These are phyloP conservation scores for Galendromus occidentalis DNA, from an alignment of 1,140 invertebrate genomes.

Conservation along the genomic window DNA sequence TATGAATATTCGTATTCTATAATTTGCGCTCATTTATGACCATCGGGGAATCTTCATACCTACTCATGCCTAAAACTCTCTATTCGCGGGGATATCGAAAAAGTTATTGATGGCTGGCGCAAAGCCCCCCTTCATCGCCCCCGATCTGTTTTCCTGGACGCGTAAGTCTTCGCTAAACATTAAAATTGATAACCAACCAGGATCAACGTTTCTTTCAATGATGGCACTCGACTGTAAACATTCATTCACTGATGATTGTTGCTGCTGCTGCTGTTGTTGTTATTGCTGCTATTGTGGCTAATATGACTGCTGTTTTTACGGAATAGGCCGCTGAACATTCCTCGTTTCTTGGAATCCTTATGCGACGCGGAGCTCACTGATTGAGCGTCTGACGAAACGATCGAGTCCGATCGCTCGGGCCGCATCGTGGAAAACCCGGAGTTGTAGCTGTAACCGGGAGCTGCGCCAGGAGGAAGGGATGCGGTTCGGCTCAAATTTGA, in stretches of 20 bases:
- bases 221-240: too few relatives aligned
- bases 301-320: background rate
- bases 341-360: background rate
- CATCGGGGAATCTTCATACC: too few relatives aligned
- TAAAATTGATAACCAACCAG: too few relatives aligned
- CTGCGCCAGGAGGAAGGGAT: background rate
- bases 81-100: too few relatives aligned
- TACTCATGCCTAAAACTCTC: too few relatives aligned
- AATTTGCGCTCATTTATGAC: too few relatives aligned
- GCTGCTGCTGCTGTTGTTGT: background rate
- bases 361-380: background rate
- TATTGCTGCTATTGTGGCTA: background rate
- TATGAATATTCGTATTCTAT: too few relatives aligned
- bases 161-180: too few relatives aligned
- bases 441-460: background rate
- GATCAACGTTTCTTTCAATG: too few relatives aligned
- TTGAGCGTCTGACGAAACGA: background rate
- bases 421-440: background rate
- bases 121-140: too few relatives aligned
- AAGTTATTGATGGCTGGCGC: too few relatives aligned
- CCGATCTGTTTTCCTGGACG: too few relatives aligned
- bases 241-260: background rate
- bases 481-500: background rate
- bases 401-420: background rate
- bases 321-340: background rate